Percentiles rank a stretch among this genome's conserved stretches.
These are phyloP conservation scores for Dasyprocta punctata DNA, from an alignment of 2,113 vertebrate genomes.

Conservation along the genomic window DNA sequence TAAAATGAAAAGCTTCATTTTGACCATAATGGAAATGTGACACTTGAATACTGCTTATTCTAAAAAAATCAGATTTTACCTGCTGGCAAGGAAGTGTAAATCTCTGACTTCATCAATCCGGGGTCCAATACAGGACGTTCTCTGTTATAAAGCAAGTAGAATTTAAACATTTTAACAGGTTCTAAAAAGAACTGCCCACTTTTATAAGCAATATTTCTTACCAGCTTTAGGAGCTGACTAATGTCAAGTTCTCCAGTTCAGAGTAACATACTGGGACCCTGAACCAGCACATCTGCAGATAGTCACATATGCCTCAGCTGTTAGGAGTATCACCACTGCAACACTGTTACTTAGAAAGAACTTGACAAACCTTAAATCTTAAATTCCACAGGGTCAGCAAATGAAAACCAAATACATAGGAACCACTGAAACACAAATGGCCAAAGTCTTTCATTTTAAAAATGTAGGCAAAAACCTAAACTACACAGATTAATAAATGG, in stretches of 20 bases:
- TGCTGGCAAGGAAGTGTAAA: conserved; percentile 71
- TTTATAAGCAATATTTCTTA: not conserved
- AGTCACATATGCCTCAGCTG: not conserved
- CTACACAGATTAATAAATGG: conserved; percentile 25
- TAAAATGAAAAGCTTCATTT: conserved; percentile 38
- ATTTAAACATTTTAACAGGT: conserved; percentile 42
- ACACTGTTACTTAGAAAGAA: conserved; percentile 27
- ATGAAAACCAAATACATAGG: not conserved
- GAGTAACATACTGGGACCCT: not conserved
- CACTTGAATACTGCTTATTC: not conserved
- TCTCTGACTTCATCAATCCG: conserved; percentile 54
- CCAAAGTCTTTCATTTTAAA: not conserved
- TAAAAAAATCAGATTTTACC: conserved; percentile 81
- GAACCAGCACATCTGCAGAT: not conserved
- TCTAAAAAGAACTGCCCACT: not conserved
- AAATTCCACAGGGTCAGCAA: not conserved
- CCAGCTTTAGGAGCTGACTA: not conserved
- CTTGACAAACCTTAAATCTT: not conserved
- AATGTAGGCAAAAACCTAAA: conserved; percentile 8
- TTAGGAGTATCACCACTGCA: not conserved
- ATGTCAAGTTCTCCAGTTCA: not conserved
- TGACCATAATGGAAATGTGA: not conserved
- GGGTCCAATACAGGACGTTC: conserved; percentile 49
- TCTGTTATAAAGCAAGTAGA: conserved; percentile 82
- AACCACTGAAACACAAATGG: conserved; percentile 33